These are phyloP conservation scores for Halocynthia aurantium DNA, from an alignment of 23 tunicate genomes.

Conservation along the genomic window DNA sequence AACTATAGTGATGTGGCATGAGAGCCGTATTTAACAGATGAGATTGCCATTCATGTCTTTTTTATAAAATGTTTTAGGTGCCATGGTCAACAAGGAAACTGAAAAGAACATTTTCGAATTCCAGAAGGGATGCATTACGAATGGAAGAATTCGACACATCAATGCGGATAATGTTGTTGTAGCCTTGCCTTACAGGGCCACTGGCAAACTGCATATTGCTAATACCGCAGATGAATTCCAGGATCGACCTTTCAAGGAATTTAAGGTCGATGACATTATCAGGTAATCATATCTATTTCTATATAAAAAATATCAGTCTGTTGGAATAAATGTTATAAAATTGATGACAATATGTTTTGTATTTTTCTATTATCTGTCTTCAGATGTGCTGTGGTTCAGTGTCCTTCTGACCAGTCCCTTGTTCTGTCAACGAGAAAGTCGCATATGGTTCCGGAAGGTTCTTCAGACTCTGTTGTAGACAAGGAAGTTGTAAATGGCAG, in stretches of 20 bases:
- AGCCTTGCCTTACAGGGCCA: background rate
- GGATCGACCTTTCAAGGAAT: slow-evolving; percentile 25
- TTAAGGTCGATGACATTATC: slow-evolving; percentile 31
- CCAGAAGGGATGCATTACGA: slow-evolving; percentile 27
- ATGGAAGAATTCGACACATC: slow-evolving; percentile 34
- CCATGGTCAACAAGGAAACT: slow-evolving; percentile 30
- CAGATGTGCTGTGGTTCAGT: slow-evolving; percentile 51
- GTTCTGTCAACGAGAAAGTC: slow-evolving; percentile 49
- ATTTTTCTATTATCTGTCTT: background rate
- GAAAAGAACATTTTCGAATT: slow-evolving; percentile 30
- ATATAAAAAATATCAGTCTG: background rate
- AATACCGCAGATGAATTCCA: slow-evolving; percentile 45
- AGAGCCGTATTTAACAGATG: too few species aligned
- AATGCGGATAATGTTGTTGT: slow-evolving; percentile 12
- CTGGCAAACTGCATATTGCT: slow-evolving; percentile 41
- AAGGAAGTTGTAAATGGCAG: slow-evolving; percentile 15
- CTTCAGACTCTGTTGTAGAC: background rate
- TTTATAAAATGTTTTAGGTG: slow-evolving; percentile 15
- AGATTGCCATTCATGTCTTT: too few species aligned
- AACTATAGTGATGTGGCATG: too few species aligned
- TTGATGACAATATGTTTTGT: slow-evolving; percentile 24
- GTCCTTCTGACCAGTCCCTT: background rate
- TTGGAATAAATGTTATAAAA: too few species aligned
- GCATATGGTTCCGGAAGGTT: slow-evolving; percentile 13
- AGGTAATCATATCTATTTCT: slow-evolving; percentile 11